A percentile compares a stretch with the other conserved stretches of the same genome.
Conservation (phyloP, 2,113 vertebrate genomes). For the human (Homo sapiens) region DNA sequence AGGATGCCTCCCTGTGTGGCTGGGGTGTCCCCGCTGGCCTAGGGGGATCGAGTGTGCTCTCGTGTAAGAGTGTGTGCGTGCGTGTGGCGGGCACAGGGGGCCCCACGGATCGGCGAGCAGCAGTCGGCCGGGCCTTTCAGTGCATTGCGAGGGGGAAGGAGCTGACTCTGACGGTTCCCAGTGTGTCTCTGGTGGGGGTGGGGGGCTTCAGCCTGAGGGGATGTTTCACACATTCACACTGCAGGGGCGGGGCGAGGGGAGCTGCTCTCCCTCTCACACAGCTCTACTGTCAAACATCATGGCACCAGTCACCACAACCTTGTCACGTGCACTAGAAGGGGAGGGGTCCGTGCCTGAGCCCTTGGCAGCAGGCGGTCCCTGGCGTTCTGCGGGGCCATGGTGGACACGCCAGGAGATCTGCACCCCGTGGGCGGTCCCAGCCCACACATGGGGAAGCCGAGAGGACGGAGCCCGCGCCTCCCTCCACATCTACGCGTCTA, state of each 20-base stretch:
- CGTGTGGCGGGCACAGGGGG: background rate
- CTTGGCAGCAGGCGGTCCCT: background rate
- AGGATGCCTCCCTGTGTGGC: too few species aligned
- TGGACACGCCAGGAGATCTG: background rate
- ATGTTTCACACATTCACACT: constrained; percentile 66
- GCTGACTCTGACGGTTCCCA: background rate
- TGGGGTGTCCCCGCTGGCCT: background rate
- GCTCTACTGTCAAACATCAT: constrained; percentile 60
- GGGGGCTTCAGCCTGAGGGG: background rate
- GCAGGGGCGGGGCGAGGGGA: constrained; percentile 7
- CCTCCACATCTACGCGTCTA: constrained; percentile 72
- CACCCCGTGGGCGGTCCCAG: background rate
- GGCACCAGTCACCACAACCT: constrained; percentile 70
- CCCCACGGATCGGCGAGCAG: background rate
- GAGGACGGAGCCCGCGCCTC: background rate
- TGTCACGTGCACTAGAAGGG: background rate
- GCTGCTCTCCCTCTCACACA: constrained; percentile 12
- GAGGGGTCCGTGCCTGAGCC: background rate
- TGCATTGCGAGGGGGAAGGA: constrained; percentile 56
- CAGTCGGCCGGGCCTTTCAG: constrained; percentile 64
- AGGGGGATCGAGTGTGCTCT: constrained; percentile 10
- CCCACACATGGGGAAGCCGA: background rate
- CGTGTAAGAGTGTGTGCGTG: constrained; percentile 27
- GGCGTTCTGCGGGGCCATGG: background rate
- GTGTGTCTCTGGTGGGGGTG: background rate